A percentile compares a stretch with the other conserved stretches of the same genome.
Evolutionary conservation across 2,113 vertebrate species (phyloP).

Genomic region (Gobius niger): DNA sequence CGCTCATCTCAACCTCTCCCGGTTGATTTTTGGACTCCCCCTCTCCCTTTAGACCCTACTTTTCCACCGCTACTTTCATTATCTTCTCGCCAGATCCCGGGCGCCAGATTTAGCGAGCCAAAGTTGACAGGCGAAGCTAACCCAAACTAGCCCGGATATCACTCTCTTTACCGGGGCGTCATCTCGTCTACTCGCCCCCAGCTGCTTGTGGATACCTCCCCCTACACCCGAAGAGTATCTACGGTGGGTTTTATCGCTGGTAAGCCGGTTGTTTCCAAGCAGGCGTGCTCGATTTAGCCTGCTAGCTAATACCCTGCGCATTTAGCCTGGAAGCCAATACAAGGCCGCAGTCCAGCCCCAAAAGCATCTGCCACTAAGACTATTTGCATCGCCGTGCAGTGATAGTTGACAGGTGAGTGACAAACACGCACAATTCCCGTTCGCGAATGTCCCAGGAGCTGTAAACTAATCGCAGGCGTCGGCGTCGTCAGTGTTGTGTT

Average conservation of each 20-base stretch:
- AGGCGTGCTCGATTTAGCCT: slow-evolving; percentile 53
- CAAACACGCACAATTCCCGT: not conserved
- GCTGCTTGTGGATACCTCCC: not conserved
- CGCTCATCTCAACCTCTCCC: slow-evolving; percentile 13
- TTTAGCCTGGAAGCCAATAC: slow-evolving; percentile 60
- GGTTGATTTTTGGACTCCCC: slow-evolving; percentile 12
- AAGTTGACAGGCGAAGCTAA: slow-evolving; percentile 64
- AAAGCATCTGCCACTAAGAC: slow-evolving; percentile 24
- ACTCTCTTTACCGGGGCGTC: slow-evolving; percentile 19
- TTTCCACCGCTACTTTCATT: slow-evolving; percentile 17
- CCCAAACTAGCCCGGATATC: slow-evolving; percentile 46
- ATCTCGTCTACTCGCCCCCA: not conserved
- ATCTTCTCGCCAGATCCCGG: slow-evolving; percentile 23
- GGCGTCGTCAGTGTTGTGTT: not conserved
- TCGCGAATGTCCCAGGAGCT: too few relatives aligned
- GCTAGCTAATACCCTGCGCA: slow-evolving; percentile 66
- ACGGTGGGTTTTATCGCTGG: slow-evolving; percentile 16
- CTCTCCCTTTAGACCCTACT: slow-evolving; percentile 12
- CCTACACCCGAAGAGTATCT: slow-evolving; percentile 7
- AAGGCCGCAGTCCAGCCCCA: slow-evolving; percentile 62
- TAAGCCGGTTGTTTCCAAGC: slow-evolving; percentile 28
- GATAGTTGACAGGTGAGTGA: slow-evolving; percentile 75
- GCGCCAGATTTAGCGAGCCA: slow-evolving; percentile 51
- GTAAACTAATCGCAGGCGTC: not conserved
- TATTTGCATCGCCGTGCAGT: slow-evolving; percentile 52